These are phyloP conservation scores for Apodemus speciosus DNA, from an alignment of 2,113 vertebrate species.

Conservation along the genomic window DNA sequence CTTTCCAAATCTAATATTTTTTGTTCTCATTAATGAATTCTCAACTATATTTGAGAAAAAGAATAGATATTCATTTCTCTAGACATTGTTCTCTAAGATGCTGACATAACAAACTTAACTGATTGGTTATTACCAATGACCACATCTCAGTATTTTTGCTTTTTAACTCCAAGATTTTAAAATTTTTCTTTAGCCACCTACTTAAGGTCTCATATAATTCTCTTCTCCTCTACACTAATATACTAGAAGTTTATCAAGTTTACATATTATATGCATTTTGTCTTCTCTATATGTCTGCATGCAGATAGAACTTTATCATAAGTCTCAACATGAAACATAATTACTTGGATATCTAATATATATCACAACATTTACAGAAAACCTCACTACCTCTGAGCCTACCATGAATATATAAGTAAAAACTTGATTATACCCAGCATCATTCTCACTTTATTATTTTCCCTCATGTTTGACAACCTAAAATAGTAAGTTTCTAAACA, in stretches of 20 bases:
- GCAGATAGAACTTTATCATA: neutral
- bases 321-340: neutral
- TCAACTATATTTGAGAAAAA: neutral
- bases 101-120: neutral
- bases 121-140: neutral
- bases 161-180: neutral
- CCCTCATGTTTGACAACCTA: neutral
- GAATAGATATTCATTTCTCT: neutral
- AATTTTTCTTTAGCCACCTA: neutral
- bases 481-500: neutral
- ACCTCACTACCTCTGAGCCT: neutral
- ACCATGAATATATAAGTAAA: neutral
- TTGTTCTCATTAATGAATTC: neutral
- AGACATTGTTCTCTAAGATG: slow-evolving; percentile 14
- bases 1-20: slow-evolving; percentile 19
- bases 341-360: neutral
- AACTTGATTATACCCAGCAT: neutral
- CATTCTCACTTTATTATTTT: neutral
- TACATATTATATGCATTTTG: neutral
- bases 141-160: neutral
- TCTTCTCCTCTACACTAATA: neutral
- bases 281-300: neutral
- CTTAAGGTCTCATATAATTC: neutral
- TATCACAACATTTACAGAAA: neutral
- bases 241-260: neutral